Evolutionary conservation across 2,888 invertebrate species (phyloP), one percentile per base, ranked within the genome.

Genomic region (Frankliniella fusca): DNA sequence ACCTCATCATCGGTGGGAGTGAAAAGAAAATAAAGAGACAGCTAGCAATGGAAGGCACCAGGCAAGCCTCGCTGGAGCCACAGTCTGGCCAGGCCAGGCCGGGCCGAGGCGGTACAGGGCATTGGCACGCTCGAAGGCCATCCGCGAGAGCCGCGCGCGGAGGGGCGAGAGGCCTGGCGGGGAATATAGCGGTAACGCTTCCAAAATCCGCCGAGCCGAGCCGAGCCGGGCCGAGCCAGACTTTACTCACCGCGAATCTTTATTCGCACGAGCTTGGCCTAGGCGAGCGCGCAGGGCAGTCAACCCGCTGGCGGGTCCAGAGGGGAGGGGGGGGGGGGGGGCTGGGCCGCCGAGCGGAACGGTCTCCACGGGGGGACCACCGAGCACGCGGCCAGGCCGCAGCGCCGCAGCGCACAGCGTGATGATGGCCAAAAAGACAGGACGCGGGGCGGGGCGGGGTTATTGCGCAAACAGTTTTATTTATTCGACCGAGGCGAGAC

Each of bases 111-210:
- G 70, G 27, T 9, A 8, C 70, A 76, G 70, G 70, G 70, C 70
- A 76, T 27, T 76, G 70, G 70, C 70, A 76, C 70, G 70, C 70
- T 76, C 70, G 70, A 76, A 76, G 70, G 70, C 70, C 70, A 27
- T 8, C 15, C 38, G 38, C 38, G 38, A 5, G 38, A 38, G 38
- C 38, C 38, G 38, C 38, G 38, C 38, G 38, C 38, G 54, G 54
- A 54, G 18, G 61, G 61, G 61, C 10, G 15, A 3, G 61, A 18
- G 61, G 61, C 3, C 50, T 15, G 15, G 50, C 50, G 18, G 15
- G 2, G 54, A 15, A 15, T 20, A 15, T 20, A 12, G 10, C 23
- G 70, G 70, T 12, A 27, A 23, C 12, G 70, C 70, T 27, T 11
- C 23, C 70, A 76, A 76, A 76, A 76, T 12, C 27, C 70, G 27